phyloP scores from a whole-genome alignment of 2,888 invertebrate genomes.

The Gnatocerus cornutus region DNA sequence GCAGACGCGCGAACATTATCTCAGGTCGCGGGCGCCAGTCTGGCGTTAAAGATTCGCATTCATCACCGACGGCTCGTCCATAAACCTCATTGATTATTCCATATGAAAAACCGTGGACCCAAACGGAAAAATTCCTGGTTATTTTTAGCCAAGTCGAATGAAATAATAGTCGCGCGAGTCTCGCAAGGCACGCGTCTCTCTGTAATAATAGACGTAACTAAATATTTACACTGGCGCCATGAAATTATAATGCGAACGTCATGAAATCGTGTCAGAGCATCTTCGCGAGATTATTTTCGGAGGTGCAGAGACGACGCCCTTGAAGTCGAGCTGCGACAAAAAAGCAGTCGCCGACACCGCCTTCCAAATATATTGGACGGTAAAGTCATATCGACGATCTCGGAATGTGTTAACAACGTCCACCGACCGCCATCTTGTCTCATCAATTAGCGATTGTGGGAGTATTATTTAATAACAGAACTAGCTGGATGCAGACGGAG shows the following conservation, averaged over 20 bases:
- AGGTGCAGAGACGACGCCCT: conserved; percentile 11
- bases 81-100: conserved; percentile 65
- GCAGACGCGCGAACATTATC: conserved; percentile 56
- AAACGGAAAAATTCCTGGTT: conserved; percentile 25
- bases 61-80: conserved; percentile 62
- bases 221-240: conserved; percentile 65
- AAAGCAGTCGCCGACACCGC: conserved; percentile 50
- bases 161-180: conserved; percentile 41
- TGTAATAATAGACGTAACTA: conserved; percentile 54
- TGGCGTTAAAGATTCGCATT: conserved; percentile 61
- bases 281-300: conserved; percentile 12
- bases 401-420: conserved; percentile 19
- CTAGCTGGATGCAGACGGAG: conserved; percentile 24
- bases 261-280: conserved; percentile 53
- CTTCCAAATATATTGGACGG: conserved; percentile 61
- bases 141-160: conserved; percentile 37
- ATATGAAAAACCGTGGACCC: conserved; percentile 23
- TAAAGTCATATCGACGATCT: conserved; percentile 51
- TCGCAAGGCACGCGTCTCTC: conserved; percentile 42
- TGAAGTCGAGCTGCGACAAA: neutral
- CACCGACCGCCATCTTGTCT: conserved; percentile 8
- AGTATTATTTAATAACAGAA: conserved; percentile 34
- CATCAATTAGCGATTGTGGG: conserved; percentile 30
- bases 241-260: conserved; percentile 62
- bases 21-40: conserved; percentile 67